These are phyloP conservation scores for Gobio occitaniae DNA, from an alignment of 2,797 vertebrate species.

Conservation along the genomic window DNA sequence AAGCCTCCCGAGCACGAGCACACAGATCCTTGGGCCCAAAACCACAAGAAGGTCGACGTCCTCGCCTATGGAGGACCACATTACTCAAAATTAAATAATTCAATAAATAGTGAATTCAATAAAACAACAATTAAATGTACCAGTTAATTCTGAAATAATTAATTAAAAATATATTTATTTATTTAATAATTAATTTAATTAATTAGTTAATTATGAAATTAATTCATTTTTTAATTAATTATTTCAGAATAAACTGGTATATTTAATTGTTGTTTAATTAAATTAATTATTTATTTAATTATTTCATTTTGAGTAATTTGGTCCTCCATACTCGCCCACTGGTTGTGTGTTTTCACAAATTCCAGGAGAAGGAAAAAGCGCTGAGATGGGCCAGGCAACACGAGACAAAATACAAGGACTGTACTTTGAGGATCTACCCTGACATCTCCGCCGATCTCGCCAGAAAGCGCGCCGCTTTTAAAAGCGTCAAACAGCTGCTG, in stretches of 20 bases:
- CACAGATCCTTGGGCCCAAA: constrained; percentile 18
- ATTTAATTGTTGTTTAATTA: no score
- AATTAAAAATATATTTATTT: no score
- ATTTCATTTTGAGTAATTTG: no score
- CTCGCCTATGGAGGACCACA: no score
- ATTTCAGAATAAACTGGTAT: no score
- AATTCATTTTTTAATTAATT: no score
- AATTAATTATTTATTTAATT: no score
- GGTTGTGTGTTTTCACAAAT: constrained; percentile 35
- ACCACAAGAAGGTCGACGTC: background rate
- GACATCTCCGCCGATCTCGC: background rate
- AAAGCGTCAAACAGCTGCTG: background rate
- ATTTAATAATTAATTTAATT: no score
- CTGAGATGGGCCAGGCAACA: background rate
- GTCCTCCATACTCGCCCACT: background rate
- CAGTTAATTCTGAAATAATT: no score
- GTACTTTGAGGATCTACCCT: background rate
- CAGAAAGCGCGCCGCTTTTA: background rate
- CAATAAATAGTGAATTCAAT: no score
- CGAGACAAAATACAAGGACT: background rate
- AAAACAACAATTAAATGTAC: no score
- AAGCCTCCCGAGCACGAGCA: constrained; percentile 44
- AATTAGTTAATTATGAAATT: no score
- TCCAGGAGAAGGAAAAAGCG: constrained; percentile 14
- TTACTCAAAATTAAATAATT: background rate